Base-by-base conservation (phyloP, 2,113 vertebrate species). In the Nothobranchius furzeri region DNA sequence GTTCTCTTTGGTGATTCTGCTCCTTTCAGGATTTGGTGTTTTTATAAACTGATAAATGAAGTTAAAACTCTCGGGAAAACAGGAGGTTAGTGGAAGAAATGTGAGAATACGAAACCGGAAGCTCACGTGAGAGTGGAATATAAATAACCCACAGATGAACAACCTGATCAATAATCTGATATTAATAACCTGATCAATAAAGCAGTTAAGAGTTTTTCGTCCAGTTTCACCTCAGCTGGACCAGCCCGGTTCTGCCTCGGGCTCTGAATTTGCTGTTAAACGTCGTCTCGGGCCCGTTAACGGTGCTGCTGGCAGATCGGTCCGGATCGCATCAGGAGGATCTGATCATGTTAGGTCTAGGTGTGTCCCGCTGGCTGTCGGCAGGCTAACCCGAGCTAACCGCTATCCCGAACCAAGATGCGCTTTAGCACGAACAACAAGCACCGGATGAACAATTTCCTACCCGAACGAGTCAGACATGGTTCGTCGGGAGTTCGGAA, bases 331-430 rank as follows among this genome's bases (percentile, higher is more conserved):
- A 0, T 4, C 3, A 17, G 3, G 53, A 69, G 65, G 48, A 66
- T 25, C 62, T 43, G 60, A 81, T 79, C 70, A 70, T 78, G 64
- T 72, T 63, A 9, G 37, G 37, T 40, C 37, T 68, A 87, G 85
- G 84, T 78, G 87, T 86, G 86, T 88, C 78, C 51, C 60, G 60
- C 70, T 58, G 73, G 75, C 70, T 36, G 69, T 45, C 3, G 12
- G 43, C 17, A 9, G 64, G 81, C 82, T 81, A 85, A 45, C 68
- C 2, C 0, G 50, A 9, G 80, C 80, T 81, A 84, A 25, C 59
- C 0, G 70, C 70, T 69, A 78, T 10, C 58, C 15, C 4, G 63
- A 40, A 35, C 55, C 57, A 8, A 54, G 11, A 3, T 11, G 43
- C 43, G 9, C 12, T 12, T 40, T 6, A 1, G 11, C 11, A 1